A percentile compares a stretch with the other conserved stretches of the same genome.
Conservation (phyloP, 2,888 invertebrate species). For the Drosophila anceps region DNA sequence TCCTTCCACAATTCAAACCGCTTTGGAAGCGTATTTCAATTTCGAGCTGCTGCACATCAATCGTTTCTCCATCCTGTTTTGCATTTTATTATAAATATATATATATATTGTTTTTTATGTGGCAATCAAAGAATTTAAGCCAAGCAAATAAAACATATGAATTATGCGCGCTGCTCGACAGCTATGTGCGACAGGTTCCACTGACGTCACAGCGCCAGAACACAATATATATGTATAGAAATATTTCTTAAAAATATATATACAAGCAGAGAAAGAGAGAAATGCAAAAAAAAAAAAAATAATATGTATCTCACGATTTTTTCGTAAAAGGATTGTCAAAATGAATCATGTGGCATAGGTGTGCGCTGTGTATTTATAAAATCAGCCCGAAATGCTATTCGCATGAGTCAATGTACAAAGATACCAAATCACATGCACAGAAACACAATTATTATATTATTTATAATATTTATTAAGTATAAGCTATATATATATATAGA, state of each 20-base stretch:
- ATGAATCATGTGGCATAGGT: constrained; percentile 48
- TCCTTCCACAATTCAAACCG: not conserved
- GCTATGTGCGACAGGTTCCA: constrained; percentile 39
- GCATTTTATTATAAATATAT: constrained; percentile 10
- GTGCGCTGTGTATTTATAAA: constrained; percentile 24
- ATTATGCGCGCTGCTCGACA: constrained; percentile 62
- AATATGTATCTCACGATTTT: constrained; percentile 11
- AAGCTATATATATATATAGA: constrained; percentile 28
- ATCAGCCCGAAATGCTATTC: constrained; percentile 26
- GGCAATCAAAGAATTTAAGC: constrained; percentile 60
- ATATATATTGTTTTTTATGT: constrained; percentile 25
- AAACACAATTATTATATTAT: constrained; percentile 53
- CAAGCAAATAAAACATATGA: constrained; percentile 77
- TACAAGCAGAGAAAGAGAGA: not conserved
- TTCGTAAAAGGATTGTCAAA: constrained; percentile 32
- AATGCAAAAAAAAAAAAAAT: not conserved
- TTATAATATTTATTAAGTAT: constrained; percentile 42
- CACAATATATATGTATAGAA: not conserved
- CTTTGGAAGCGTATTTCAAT: not conserved
- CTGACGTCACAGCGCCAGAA: constrained; percentile 55
- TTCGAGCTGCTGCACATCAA: not conserved
- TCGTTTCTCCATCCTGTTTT: constrained; percentile 1
- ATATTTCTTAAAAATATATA: not conserved
- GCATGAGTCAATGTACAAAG: constrained; percentile 46
- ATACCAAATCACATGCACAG: constrained; percentile 61